A percentile compares a stretch with the other conserved stretches of the same genome.
Evolutionary conservation across 2,888 invertebrate species (phyloP).

Genomic region (Pharmacophagus antenor): DNA sequence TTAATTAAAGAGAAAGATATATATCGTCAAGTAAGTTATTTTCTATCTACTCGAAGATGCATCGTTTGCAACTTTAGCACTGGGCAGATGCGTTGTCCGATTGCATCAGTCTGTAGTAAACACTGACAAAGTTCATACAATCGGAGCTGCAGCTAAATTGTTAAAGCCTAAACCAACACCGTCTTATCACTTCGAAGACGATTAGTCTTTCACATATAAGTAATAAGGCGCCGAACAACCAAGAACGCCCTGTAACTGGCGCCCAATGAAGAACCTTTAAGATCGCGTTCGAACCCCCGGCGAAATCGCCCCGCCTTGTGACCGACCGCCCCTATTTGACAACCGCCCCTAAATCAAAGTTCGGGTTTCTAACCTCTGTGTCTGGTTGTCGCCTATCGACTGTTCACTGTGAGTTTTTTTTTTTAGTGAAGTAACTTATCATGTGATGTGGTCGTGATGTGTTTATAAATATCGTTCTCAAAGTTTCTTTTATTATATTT

Average conservation of each 20-base stretch:
- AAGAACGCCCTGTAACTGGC: conserved; percentile 44
- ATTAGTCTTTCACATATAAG: conserved; percentile 35
- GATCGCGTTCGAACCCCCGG: conserved; percentile 38
- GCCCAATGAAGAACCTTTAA: conserved; percentile 46
- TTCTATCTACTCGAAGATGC: too few species aligned
- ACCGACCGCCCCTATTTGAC: conserved; percentile 41
- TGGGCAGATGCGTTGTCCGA: too few species aligned
- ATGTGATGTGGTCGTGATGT: not conserved
- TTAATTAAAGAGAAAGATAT: too few species aligned
- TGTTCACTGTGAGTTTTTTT: conserved; percentile 31
- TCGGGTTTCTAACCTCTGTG: conserved; percentile 24
- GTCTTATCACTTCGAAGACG: not conserved
- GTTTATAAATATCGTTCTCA: not conserved
- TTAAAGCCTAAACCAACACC: not conserved
- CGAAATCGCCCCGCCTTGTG: conserved; percentile 48
- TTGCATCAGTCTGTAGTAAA: too few species aligned
- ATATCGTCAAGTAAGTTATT: too few species aligned
- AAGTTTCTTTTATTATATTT: not conserved
- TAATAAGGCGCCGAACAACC: conserved; percentile 40
- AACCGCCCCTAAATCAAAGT: conserved; percentile 40
- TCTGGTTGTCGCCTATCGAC: conserved; percentile 38
- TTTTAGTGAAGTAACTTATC: not conserved
- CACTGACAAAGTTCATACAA: not conserved
- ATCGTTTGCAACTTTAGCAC: too few species aligned
- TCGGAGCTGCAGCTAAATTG: not conserved